Conservation (phyloP, 2,113 vertebrate species). For the Procapra przewalskii region DNA sequence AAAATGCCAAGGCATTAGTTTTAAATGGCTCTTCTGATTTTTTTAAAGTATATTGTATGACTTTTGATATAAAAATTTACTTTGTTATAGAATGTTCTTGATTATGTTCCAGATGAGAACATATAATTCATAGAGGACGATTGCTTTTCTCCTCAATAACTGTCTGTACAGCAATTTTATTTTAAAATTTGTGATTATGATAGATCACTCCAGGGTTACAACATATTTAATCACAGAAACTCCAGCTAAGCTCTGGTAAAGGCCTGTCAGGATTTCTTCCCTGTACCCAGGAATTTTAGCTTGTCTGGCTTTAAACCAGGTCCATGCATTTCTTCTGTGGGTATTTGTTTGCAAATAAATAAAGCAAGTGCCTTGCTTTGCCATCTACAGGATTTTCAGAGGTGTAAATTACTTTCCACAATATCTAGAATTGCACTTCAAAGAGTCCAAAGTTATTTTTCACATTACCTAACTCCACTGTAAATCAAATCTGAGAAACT, state of each 20-base stretch:
- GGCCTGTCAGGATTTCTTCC: constrained; percentile 47
- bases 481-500: constrained; percentile 40
- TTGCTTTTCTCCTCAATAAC: constrained; percentile 34
- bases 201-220: constrained; percentile 60
- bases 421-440: constrained; percentile 3
- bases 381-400: constrained; percentile 1
- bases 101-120: constrained; percentile 66
- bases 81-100: constrained; percentile 68
- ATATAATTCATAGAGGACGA: constrained; percentile 51
- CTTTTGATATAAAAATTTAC: constrained; percentile 72
- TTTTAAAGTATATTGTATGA: constrained; percentile 72
- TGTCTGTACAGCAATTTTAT: constrained; percentile 57
- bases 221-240: constrained; percentile 63
- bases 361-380: constrained; percentile 44
- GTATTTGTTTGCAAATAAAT: constrained; percentile 61
- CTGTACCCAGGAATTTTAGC: constrained; percentile 18
- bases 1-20: constrained; percentile 47
- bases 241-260: constrained; percentile 46
- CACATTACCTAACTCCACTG: neutral
- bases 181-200: constrained; percentile 61
- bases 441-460: constrained; percentile 41
- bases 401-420: constrained; percentile 36
- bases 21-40: constrained; percentile 67
- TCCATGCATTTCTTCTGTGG: constrained; percentile 24
- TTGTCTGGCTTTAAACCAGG: constrained; percentile 46